phyloP scores from a whole-genome alignment of 1,140 invertebrate species.

The Bombus sibiricus region DNA sequence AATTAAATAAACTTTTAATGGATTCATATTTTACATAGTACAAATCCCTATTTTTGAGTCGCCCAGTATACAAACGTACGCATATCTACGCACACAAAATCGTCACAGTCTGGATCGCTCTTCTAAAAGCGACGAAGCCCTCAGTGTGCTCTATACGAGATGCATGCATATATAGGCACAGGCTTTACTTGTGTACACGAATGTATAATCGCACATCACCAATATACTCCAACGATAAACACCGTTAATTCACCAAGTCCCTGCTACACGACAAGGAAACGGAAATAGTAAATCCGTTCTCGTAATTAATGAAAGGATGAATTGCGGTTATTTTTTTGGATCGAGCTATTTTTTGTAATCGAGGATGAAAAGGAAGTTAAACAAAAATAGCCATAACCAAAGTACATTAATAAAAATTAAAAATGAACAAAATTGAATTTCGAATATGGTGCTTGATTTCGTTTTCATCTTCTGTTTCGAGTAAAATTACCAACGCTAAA shows the following conservation, averaged over 20 bases:
- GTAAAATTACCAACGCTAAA: not conserved
- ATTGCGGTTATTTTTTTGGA: too few species aligned
- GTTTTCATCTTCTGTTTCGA: not conserved
- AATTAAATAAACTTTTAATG: not conserved
- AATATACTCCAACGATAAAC: slow-evolving; percentile 23
- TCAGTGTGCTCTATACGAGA: not conserved
- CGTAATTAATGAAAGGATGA: not conserved
- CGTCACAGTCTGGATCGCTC: slow-evolving; percentile 5
- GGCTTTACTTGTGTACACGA: slow-evolving; percentile 22
- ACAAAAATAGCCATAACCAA: not conserved
- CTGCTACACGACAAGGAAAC: slow-evolving; percentile 62
- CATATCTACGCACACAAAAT: not conserved
- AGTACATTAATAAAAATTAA: not conserved
- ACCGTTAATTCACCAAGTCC: slow-evolving; percentile 75
- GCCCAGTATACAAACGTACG: not conserved
- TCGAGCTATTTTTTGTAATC: not conserved
- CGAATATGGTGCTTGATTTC: not conserved
- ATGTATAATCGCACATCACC: slow-evolving; percentile 13
- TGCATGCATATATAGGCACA: not conserved
- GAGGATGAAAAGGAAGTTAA: not conserved
- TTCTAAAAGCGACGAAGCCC: slow-evolving; percentile 24
- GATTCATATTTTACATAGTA: not conserved
- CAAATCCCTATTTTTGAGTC: not conserved
- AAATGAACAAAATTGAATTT: not conserved
- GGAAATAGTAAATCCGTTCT: not conserved